A percentile compares a stretch with the other conserved stretches of the same genome.
Evolutionary conservation across 2,888 invertebrate species (phyloP).

Genomic region (Erebia palarica): DNA sequence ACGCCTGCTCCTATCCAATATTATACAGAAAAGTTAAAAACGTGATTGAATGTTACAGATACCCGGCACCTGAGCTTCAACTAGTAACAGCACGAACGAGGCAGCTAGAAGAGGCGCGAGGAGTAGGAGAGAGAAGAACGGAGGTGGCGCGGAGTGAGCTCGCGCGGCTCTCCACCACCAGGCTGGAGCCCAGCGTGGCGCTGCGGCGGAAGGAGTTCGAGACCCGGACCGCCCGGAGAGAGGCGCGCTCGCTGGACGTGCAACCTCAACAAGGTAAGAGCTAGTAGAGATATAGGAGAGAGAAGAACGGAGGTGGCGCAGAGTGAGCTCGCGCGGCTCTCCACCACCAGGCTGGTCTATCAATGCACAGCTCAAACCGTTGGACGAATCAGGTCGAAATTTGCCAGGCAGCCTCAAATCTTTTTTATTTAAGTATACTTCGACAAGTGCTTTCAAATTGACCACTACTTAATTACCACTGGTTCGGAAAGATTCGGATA

Average conservation of each 20-base stretch:
- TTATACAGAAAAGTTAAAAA: not conserved
- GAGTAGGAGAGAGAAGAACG: conserved; percentile 85
- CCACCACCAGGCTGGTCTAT: conserved; percentile 78
- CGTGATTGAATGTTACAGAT: conserved; percentile 51
- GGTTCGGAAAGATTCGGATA: too few species aligned
- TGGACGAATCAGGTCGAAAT: too few species aligned
- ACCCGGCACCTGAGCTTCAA: conserved; percentile 80
- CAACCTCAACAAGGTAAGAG: conserved; percentile 69
- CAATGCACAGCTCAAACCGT: too few species aligned
- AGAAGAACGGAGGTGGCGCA: conserved; percentile 86
- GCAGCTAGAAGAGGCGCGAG: conserved; percentile 87
- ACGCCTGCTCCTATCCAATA: too few species aligned
- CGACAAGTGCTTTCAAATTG: too few species aligned
- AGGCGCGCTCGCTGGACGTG: conserved; percentile 74
- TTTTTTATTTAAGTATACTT: too few species aligned
- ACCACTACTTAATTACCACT: too few species aligned
- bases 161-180: conserved; percentile 84
- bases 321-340: conserved; percentile 86
- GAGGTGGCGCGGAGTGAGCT: conserved; percentile 87
- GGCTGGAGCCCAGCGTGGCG: conserved; percentile 89
- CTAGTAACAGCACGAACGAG: conserved; percentile 88
- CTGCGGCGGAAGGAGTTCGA: conserved; percentile 88
- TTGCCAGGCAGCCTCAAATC: too few species aligned
- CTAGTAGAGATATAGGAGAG: conserved; percentile 61
- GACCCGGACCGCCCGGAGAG: conserved; percentile 72